phyloP scores from a whole-genome alignment of 1,140 invertebrate genomes.

The Danaus plexippus region DNA sequence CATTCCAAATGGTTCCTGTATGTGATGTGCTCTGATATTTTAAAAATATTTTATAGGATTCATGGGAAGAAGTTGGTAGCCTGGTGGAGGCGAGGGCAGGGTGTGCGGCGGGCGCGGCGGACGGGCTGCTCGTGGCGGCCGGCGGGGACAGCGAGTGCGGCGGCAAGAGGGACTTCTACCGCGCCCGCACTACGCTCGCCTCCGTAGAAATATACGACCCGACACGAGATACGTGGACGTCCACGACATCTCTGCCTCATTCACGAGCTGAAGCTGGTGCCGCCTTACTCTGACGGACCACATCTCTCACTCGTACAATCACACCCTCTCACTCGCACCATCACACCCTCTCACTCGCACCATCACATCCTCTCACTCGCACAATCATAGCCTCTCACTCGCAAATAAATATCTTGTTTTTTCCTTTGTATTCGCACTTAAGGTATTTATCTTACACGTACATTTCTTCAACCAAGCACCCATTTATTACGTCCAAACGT shows the following conservation, averaged over 20 bases:
- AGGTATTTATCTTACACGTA: no score
- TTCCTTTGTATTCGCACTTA: no score
- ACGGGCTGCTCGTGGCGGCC: constrained; percentile 79
- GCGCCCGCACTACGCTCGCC: constrained; percentile 85
- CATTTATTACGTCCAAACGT: no score
- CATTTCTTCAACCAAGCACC: no score
- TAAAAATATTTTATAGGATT: constrained; percentile 37
- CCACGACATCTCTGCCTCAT: constrained; percentile 31
- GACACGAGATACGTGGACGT: constrained; percentile 82
- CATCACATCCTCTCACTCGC: no score
- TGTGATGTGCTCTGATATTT: no score
- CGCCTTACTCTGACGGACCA: constrained; percentile 47
- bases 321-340: no score
- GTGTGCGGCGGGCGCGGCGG: constrained; percentile 85
- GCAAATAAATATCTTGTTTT: no score
- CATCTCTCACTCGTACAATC: no score
- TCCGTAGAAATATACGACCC: constrained; percentile 81
- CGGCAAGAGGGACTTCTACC: constrained; percentile 76
- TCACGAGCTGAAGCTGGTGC: constrained; percentile 44
- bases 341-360: background rate
- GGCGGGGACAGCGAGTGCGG: constrained; percentile 62
- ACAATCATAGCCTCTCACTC: no score
- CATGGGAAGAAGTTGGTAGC: constrained; percentile 72
- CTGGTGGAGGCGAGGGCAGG: constrained; percentile 83
- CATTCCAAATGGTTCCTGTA: no score